A percentile compares a stretch with the other conserved stretches of the same genome.
These are phyloP conservation scores for Xanthorhoe spadicearia DNA, from an alignment of 2,888 invertebrate species.

Conservation along the genomic window DNA sequence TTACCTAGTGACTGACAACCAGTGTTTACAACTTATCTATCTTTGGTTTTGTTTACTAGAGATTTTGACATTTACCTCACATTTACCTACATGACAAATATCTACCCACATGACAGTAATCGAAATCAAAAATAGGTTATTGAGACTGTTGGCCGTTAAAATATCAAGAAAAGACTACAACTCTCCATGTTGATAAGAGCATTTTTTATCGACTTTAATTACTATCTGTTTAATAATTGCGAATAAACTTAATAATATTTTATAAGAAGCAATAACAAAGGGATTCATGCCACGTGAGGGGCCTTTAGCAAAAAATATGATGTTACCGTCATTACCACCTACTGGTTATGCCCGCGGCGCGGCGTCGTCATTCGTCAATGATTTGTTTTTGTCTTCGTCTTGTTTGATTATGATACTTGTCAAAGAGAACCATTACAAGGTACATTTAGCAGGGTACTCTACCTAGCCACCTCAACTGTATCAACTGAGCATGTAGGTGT, in stretches of 20 bases:
- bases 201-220: background rate
- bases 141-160: no score
- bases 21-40: no score
- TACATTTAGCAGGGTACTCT: no score
- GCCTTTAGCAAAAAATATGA: constrained; percentile 19
- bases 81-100: no score
- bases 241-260: constrained; percentile 5
- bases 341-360: constrained; percentile 12
- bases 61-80: no score
- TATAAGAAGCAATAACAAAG: constrained; percentile 18
- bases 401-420: background rate
- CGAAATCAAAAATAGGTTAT: no score
- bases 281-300: constrained; percentile 1
- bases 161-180: no score
- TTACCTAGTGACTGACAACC: no score
- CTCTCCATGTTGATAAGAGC: background rate
- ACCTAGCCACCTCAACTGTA: no score
- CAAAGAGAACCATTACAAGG: background rate
- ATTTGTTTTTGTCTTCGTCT: constrained; percentile 7
- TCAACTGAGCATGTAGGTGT: no score
- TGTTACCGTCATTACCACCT: constrained; percentile 8
- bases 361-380: constrained; percentile 9
- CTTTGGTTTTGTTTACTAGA: no score
- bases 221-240: background rate
- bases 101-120: no score